phyloP scores from a whole-genome alignment of 1,140 invertebrate species.

The Cryptotermes secundus region DNA sequence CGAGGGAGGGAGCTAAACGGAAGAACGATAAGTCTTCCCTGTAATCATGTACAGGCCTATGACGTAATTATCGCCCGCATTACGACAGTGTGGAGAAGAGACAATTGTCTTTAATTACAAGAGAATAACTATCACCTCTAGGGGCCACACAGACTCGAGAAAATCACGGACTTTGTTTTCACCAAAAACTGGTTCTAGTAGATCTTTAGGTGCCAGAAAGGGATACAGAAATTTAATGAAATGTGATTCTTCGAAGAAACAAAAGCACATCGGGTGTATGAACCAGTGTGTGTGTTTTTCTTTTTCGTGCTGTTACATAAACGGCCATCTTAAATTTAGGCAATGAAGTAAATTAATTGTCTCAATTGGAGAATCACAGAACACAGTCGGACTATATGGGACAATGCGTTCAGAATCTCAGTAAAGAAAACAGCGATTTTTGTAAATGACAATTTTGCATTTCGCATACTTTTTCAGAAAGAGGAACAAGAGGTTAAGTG shows the following conservation, averaged over 20 bases:
- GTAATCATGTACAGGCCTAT: too few relatives aligned
- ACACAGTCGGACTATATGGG: too few relatives aligned
- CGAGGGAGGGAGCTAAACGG: neutral
- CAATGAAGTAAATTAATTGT: neutral
- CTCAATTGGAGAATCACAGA: neutral
- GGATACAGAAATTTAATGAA: neutral
- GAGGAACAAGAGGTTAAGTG: too few relatives aligned
- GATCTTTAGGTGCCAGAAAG: neutral
- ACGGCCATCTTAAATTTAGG: neutral
- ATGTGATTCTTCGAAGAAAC: neutral
- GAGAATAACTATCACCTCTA: neutral
- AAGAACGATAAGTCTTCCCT: neutral
- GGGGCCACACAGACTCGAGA: neutral
- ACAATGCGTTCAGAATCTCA: too few relatives aligned
- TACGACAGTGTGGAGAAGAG: neutral
- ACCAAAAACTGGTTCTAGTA: neutral
- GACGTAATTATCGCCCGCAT: neutral
- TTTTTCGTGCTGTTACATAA: neutral
- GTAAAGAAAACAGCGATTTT: too few relatives aligned
- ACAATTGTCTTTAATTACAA: constrained; percentile 7
- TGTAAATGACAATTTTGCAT: too few relatives aligned
- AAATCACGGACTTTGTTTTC: neutral
- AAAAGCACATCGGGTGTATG: neutral
- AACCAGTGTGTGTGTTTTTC: too few relatives aligned
- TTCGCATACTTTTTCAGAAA: too few relatives aligned